Conservation (phyloP, 2,888 invertebrate species). For the Netelia inedita region DNA sequence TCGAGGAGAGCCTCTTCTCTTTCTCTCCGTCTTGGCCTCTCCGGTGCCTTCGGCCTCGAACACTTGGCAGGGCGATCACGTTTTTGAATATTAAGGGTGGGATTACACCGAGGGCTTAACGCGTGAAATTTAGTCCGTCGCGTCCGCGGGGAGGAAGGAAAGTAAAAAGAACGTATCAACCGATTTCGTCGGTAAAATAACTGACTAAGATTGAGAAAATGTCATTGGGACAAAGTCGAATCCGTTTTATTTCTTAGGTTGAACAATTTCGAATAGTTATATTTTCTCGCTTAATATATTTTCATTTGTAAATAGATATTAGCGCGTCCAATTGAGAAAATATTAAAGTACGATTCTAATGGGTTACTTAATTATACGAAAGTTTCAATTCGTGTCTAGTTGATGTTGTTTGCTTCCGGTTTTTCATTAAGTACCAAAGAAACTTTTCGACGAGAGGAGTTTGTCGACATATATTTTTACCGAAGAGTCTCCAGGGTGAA, state of each 20-base stretch:
- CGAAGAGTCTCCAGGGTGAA: constrained; percentile 13
- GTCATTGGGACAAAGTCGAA: neutral
- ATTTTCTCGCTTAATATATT: neutral
- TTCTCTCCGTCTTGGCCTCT: constrained; percentile 50
- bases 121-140: constrained; percentile 84
- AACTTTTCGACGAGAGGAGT: constrained; percentile 23
- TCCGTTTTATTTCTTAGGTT: constrained; percentile 5
- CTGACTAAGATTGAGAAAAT: constrained; percentile 25
- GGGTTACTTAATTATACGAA: constrained; percentile 21
- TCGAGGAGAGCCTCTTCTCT: constrained; percentile 65
- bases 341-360: constrained; percentile 8
- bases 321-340: neutral
- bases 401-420: neutral
- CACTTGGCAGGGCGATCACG: constrained; percentile 85
- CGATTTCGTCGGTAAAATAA: constrained; percentile 62
- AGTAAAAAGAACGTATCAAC: constrained; percentile 28
- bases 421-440: constrained; percentile 4
- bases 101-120: constrained; percentile 85
- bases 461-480: neutral
- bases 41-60: constrained; percentile 71
- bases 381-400: neutral
- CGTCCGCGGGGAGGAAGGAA: constrained; percentile 58
- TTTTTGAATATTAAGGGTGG: constrained; percentile 85
- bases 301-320: neutral
- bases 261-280: neutral